phyloP scores from a whole-genome alignment of 2,113 vertebrate genomes.

The Baryphthengus martii region DNA sequence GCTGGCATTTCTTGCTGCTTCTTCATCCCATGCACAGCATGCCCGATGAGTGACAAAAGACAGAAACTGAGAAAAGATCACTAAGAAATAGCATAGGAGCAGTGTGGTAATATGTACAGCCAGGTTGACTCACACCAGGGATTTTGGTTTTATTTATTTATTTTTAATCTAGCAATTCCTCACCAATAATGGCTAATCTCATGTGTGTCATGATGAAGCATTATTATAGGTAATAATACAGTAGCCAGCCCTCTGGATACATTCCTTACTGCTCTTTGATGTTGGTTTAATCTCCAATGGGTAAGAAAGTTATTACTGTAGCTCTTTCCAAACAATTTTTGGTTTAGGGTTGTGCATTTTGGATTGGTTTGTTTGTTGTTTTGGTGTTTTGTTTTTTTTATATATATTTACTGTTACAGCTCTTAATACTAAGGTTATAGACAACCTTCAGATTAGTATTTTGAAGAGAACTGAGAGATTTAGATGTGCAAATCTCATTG shows the following conservation, averaged over 20 bases:
- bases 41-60: background rate
- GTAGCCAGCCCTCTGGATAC: background rate
- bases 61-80: background rate
- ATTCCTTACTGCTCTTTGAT: background rate
- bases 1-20: background rate
- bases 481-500: background rate
- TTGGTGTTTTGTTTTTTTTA: background rate
- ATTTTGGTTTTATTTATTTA: background rate
- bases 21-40: background rate
- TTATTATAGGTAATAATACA: background rate
- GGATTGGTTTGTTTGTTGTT: background rate
- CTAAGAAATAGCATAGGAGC: background rate
- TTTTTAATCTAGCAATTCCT: background rate
- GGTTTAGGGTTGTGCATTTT: background rate
- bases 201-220: background rate
- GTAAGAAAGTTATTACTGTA: background rate
- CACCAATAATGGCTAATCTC: background rate
- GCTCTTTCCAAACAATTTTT: background rate
- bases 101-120: background rate
- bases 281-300: background rate
- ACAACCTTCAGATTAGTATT: background rate
- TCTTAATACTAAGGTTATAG: background rate
- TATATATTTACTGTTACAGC: background rate
- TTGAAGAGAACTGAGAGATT: background rate
- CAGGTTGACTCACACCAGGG: background rate